These are phyloP conservation scores for Ischnus inquisitorius DNA, from an alignment of 2,888 invertebrate genomes.

Conservation along the genomic window DNA sequence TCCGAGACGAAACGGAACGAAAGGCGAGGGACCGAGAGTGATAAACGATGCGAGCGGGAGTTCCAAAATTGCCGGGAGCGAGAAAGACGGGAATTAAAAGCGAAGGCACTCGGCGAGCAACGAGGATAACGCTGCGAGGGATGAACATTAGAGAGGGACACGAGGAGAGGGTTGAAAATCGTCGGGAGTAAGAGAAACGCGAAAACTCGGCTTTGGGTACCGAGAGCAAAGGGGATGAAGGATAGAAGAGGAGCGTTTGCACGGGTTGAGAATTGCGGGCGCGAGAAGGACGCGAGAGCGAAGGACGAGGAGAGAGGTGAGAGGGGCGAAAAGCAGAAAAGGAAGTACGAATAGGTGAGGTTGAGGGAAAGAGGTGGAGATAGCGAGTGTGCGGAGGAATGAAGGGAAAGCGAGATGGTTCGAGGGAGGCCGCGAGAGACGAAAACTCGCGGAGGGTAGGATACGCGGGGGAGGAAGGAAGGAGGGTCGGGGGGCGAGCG, in stretches of 20 bases:
- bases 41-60: slow-evolving; percentile 10
- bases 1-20: neutral
- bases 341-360: slow-evolving; percentile 47
- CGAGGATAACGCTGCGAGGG: neutral
- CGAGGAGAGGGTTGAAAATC: slow-evolving; percentile 68
- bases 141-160: neutral
- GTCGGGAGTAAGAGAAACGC: neutral
- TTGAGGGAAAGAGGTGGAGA: neutral
- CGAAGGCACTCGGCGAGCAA: slow-evolving; percentile 11
- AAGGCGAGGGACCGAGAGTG: slow-evolving; percentile 7
- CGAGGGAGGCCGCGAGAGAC: slow-evolving; percentile 30
- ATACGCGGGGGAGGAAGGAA: slow-evolving; percentile 7
- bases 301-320: slow-evolving; percentile 3
- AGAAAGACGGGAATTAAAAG: slow-evolving; percentile 5
- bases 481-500: neutral
- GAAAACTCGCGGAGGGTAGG: slow-evolving; percentile 32
- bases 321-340: slow-evolving; percentile 22
- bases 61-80: neutral
- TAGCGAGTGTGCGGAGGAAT: neutral
- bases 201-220: neutral
- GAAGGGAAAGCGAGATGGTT: slow-evolving; percentile 11
- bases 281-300: slow-evolving; percentile 25
- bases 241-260: neutral
- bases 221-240: slow-evolving; percentile 2
- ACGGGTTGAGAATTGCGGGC: neutral